These are phyloP conservation scores for Lymantria dispar DNA, from an alignment of 2,888 invertebrate genomes.

Conservation along the genomic window DNA sequence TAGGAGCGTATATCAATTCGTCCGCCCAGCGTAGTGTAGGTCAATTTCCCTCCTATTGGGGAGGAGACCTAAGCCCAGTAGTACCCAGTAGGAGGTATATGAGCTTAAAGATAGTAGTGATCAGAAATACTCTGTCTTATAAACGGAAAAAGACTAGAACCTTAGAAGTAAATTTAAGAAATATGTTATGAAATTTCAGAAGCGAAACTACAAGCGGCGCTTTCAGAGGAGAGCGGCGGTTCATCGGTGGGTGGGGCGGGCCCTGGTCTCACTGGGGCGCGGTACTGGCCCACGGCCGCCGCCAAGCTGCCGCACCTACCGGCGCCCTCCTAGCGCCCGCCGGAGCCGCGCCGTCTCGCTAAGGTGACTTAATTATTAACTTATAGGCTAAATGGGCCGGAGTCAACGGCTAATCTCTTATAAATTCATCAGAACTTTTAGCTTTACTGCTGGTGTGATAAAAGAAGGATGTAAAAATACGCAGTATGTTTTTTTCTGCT, in stretches of 20 bases:
- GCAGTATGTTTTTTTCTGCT: no score
- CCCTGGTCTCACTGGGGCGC: slow-evolving; percentile 34
- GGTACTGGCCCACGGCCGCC: slow-evolving; percentile 57
- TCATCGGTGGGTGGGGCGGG: slow-evolving; percentile 35
- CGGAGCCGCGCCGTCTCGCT: slow-evolving; percentile 69
- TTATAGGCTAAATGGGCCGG: not conserved
- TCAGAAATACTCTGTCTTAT: not conserved
- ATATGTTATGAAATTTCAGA: slow-evolving; percentile 41
- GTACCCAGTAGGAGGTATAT: no score
- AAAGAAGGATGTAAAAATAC: no score
- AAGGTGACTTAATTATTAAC: slow-evolving; percentile 46
- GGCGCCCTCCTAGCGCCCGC: slow-evolving; percentile 80
- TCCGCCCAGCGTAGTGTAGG: no score
- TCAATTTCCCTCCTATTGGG: no score
- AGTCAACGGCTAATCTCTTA: no score
- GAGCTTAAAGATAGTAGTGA: no score
- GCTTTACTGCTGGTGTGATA: no score
- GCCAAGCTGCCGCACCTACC: slow-evolving; percentile 79
- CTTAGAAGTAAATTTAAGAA: not conserved
- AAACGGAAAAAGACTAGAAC: not conserved
- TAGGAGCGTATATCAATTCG: no score
- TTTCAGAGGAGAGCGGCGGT: slow-evolving; percentile 71
- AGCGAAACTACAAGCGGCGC: slow-evolving; percentile 75
- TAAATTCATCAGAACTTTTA: no score
- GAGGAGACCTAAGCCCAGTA: no score